Evolutionary conservation across 2,113 vertebrate species (phyloP), one percentile per base, ranked within the genome.

Genomic region (Dryoscopus gambensis): DNA sequence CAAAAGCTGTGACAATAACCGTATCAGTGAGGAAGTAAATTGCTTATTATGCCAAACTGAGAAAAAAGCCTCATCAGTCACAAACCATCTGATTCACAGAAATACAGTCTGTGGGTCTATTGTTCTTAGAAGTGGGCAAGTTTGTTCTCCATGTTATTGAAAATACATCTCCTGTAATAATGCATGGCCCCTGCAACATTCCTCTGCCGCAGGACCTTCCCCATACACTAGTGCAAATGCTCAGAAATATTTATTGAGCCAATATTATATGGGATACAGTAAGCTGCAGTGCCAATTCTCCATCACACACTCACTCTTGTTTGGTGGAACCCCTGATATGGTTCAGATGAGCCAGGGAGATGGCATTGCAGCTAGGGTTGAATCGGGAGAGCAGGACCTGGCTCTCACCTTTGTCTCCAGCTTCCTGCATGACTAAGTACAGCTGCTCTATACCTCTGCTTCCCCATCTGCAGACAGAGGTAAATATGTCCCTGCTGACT

Each of bases 1-100:
- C 90, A 97, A 94, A 94, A 95, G 93, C 93, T 97, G 95, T 96
- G 96, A 97, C 96, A 97, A 96, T 97, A 97, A 95, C 91, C 90
- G 17, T 96, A 96, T 93, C 93, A 95, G 89, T 91, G 89, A 94
- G 92, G 81, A 96, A 97, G 86, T 93, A 97, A 97, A 97, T 96
- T 97, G 96, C 97, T 97, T 97, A 97, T 97, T 95, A 89, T 92
- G 92, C 94, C 96, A 91, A 97, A 96, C 76, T 37, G 35, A 50
- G 65, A 92, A 96, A 96, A 96, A 86, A 88, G 31, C 73, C 76
- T 96, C 95, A 96, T 95, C 95, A 96, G 93, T 93, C 93, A 91
- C 93, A 94, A 97, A 77, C 52, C 62, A 73, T 88, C 80, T 95
- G 93, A 95, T 96, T 97, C 94, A 95, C 87, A 96, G 94, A 96